Evolutionary conservation across 2,797 vertebrate species (phyloP), one percentile per base, ranked within the genome.

Genomic region (Falco columbarius): DNA sequence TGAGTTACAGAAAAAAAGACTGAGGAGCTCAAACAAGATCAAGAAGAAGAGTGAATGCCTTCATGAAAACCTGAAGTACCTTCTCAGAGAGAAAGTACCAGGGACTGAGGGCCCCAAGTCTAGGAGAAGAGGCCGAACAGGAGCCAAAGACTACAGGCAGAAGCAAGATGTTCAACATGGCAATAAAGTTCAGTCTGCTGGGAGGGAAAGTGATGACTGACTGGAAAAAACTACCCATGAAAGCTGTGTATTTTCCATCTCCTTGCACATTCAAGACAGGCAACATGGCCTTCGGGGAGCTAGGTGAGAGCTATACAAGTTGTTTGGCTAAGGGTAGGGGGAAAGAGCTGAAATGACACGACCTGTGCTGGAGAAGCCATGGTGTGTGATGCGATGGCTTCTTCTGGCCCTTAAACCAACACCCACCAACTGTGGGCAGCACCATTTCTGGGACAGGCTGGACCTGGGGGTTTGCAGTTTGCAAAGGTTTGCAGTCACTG

Each of bases 181-280:
- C 94, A 97, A 96, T 83, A 61, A 90, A 85, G 80, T 32, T 86
- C 62, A 66, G 86, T 32, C 66, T 91, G 83, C 27, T 75, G 12
- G 88, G 91, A 94, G 85, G 81, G 85, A 81, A 76, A 47, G 85
- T 32, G 90, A 97, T 95, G 91, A 96, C 85, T 61, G 92, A 26
- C 95, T 93, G 93, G 96, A 97, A 96, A 96, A 97, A 94, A 86
- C 93, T 93, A 72, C 87, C 94, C 62, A 0, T 12, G 81, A 36
- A 94, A 44, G 82, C 36, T 81, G 95, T 75, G 93, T 81, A 95
- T 91, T 97, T 96, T 97, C 94, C 96, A 94, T 96, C 93, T 86
- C 88, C 90, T 94, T 88, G 94, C 93, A 91, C 70, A 2, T 93
- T 83, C 36, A 17, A 90, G 93, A 34, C 93, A 81, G 95, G 95